A percentile compares a stretch with the other conserved stretches of the same genome.
Evolutionary conservation across 2,113 vertebrate genomes (phyloP).

Genomic region (Cinclus mexicanus): DNA sequence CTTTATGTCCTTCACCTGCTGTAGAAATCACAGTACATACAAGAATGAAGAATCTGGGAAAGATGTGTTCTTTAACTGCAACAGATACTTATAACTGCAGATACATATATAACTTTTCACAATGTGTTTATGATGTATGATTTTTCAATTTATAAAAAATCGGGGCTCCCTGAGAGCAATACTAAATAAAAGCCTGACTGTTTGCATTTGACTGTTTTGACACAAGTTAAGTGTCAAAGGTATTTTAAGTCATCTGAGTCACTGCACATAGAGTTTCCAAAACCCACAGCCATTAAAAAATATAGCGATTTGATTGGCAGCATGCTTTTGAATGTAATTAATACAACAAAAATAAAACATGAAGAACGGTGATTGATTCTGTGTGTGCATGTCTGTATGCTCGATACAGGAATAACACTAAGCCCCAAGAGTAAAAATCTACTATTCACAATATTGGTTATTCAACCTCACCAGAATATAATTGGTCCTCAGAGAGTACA

Average conservation of each 20-base stretch:
- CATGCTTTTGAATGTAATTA: slow-evolving; percentile 6
- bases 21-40: background rate
- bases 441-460: slow-evolving; percentile 8
- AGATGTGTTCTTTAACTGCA: background rate
- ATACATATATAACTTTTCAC: background rate
- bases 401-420: background rate
- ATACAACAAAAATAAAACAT: slow-evolving; percentile 8
- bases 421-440: background rate
- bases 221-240: background rate
- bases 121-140: background rate
- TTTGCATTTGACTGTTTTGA: background rate
- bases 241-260: background rate
- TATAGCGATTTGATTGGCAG: background rate
- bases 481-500: slow-evolving; percentile 16
- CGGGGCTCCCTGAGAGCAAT: background rate
- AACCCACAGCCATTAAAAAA: background rate
- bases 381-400: background rate
- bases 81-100: background rate
- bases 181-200: background rate
- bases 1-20: background rate
- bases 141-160: background rate
- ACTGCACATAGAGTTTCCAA: background rate
- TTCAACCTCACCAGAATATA: background rate
- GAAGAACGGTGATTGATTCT: slow-evolving; percentile 12
- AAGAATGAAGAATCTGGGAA: background rate